Evolutionary conservation across 2,888 invertebrate genomes (phyloP).

Genomic region (Gnatocerus cornutus): DNA sequence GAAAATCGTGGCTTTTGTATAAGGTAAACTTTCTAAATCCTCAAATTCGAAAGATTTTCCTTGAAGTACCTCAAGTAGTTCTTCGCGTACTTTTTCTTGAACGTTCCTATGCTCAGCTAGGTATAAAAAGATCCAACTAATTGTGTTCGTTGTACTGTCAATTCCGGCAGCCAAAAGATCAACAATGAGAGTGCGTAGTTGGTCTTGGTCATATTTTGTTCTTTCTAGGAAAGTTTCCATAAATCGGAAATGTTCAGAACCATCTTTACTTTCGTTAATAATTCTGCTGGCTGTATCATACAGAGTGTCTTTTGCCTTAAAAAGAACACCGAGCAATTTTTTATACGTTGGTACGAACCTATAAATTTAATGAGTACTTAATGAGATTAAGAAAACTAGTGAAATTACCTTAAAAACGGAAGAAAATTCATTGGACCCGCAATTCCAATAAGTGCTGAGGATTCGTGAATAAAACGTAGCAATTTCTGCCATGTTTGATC

Average conservation of each 20-base stretch:
- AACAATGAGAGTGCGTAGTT: neutral
- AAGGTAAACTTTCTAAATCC: neutral
- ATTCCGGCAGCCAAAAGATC: neutral
- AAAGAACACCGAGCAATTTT: too few relatives aligned
- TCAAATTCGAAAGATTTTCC: neutral
- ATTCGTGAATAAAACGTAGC: neutral
- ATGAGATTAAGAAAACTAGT: too few relatives aligned
- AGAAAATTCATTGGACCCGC: neutral
- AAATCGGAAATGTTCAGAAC: too few relatives aligned
- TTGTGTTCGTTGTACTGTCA: neutral
- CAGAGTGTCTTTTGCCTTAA: neutral
- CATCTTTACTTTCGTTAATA: neutral
- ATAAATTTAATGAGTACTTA: too few relatives aligned
- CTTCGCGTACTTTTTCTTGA: neutral
- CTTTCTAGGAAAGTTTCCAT: neutral
- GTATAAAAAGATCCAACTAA: neutral
- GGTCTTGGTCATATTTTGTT: neutral
- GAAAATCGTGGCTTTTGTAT: neutral
- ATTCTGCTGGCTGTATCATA: neutral
- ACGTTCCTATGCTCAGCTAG: neutral
- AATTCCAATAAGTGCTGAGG: neutral
- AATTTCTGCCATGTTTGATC: neutral
- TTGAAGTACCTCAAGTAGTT: conserved; percentile 4
- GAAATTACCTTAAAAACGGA: neutral
- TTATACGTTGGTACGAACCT: neutral